phyloP scores from a whole-genome alignment of 2,888 invertebrate genomes.

The Pecten maximus region DNA sequence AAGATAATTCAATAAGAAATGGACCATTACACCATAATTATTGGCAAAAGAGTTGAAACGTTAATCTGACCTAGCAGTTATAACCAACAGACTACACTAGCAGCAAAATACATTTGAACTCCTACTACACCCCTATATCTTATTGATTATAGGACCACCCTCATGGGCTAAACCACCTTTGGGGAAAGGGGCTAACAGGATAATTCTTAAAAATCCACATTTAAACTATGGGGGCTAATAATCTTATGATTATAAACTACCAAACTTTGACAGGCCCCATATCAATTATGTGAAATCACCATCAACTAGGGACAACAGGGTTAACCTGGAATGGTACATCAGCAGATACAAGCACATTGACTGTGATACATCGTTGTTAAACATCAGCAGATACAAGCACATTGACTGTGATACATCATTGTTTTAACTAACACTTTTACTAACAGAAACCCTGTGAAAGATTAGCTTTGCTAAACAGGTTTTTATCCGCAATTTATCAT shows the following conservation, averaged over 20 bases:
- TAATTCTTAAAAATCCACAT: background rate
- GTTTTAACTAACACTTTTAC: no score
- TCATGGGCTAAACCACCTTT: background rate
- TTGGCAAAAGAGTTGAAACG: background rate
- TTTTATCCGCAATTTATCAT: no score
- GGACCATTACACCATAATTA: background rate
- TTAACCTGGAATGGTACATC: background rate
- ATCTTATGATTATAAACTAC: background rate
- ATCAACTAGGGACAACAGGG: background rate
- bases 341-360: no score
- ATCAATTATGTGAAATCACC: background rate
- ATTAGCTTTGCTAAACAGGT: no score
- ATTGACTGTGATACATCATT: no score
- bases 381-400: no score
- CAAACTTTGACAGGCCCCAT: background rate
- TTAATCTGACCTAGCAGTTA: background rate
- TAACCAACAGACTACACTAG: background rate
- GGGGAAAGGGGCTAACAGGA: background rate
- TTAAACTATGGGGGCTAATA: background rate
- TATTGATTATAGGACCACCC: background rate
- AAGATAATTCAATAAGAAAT: background rate
- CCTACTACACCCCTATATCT: background rate
- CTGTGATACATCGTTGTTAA: no score
- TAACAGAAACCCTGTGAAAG: no score
- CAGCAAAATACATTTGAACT: background rate